Evolutionary conservation across 1,140 invertebrate genomes (phyloP), one percentile per base, ranked within the genome.

Genomic region (Lasaia peninsularis): DNA sequence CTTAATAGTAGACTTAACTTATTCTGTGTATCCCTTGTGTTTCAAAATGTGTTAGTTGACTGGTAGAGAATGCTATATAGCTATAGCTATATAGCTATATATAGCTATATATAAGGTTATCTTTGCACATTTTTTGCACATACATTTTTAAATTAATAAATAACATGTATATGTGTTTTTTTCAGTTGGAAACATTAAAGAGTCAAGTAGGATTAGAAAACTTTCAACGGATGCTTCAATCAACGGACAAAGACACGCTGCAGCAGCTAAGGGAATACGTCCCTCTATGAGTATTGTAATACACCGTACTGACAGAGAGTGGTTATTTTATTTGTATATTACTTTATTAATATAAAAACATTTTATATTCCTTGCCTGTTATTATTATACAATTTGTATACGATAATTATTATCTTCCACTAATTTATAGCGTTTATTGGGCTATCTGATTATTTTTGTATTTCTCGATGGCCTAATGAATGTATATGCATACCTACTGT

Each of bases 221-320:
- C 1, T 96, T 95, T 80, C 90, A 94, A 52, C 92, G 93, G 53
- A 76, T 96, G n/a, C 83, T 96, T 65, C 89, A 91, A 20, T 92
- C 91, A 0, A 89, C 96, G 4, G 92, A 93, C 67, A 83, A 89
- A 6, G 94, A 94, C 57, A 93, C 93, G 0, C 76, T 94, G 59
- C 86, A 93, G 63, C 92, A 94, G 78, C 89, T 95, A 35, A 90
- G 90, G 69, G 91, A 91, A 59, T 93, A 92, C 67, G 89, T 93
- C 75, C 90, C 89, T 14, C 74, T 93, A 44, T 92, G 80, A 89
- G 80, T 60, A 37, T 44, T 50, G 21, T 52, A 31, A 52, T 55
- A 12, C 44, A 52, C 31, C 10, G 32, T 52, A 35, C 32, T 52
- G 14, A 33, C 50, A 14, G 12, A 44, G 37, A 44, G 35, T 16